These are phyloP conservation scores for Cyprinus carpio DNA, from an alignment of 2,113 vertebrate species.

Conservation along the genomic window DNA sequence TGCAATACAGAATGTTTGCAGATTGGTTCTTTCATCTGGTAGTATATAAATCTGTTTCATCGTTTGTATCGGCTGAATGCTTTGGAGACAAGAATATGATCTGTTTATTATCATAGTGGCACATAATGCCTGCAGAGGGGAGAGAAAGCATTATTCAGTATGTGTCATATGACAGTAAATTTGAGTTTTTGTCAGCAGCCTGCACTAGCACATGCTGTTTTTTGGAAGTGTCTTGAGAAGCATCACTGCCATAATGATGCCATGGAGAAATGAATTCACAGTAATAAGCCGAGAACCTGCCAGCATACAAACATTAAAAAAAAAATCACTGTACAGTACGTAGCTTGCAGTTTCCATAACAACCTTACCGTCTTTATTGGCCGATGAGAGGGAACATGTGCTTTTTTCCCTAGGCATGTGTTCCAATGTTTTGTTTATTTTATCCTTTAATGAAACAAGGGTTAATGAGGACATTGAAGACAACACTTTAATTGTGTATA, in stretches of 20 bases:
- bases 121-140: not conserved
- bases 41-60: not conserved
- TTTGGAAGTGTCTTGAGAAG: not conserved
- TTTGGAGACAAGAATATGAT: not conserved
- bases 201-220: constrained; percentile 28
- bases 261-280: constrained; percentile 6
- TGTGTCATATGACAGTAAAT: not conserved
- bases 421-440: not conserved
- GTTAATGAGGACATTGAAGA: constrained; percentile 8
- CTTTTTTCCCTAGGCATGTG: constrained; percentile 16
- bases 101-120: not conserved
- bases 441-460: not conserved
- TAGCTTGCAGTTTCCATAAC: constrained; percentile 47
- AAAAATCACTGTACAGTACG: constrained; percentile 8
- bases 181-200: not conserved
- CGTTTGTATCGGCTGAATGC: not conserved
- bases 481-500: not conserved
- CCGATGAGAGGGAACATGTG: not conserved
- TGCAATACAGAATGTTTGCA: not conserved
- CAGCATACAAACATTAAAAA: constrained; percentile 3
- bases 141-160: not conserved
- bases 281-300: constrained; percentile 29
- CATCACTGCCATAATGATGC: constrained; percentile 13
- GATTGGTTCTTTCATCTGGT: not conserved
- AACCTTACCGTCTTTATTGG: constrained; percentile 33